phyloP scores from a whole-genome alignment of 2,113 vertebrate genomes.

The Crotalus tigris region DNA sequence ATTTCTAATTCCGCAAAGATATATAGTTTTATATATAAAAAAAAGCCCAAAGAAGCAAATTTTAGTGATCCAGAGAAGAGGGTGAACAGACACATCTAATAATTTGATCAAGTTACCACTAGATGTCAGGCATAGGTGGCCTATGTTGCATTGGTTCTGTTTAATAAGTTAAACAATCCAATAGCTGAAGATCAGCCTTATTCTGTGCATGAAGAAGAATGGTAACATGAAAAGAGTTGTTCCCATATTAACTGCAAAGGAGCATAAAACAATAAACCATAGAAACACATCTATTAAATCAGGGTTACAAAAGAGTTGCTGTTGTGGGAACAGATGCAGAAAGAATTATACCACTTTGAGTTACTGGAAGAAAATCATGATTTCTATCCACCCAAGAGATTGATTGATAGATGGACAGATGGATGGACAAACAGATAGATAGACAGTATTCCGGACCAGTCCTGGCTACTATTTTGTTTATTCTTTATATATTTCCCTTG shows the following conservation, averaged over 20 bases:
- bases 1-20: background rate
- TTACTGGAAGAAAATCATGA: background rate
- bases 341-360: background rate
- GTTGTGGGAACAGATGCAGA: background rate
- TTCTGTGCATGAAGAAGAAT: background rate
- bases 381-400: background rate
- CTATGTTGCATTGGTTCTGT: background rate
- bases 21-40: background rate
- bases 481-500: background rate
- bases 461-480: background rate
- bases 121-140: constrained; percentile 64
- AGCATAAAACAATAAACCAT: background rate
- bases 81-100: background rate
- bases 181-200: background rate
- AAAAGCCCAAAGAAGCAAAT: background rate
- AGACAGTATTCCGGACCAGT: background rate
- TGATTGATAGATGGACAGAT: background rate
- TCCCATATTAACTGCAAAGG: background rate
- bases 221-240: background rate
- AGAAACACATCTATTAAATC: background rate
- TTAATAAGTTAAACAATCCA: background rate
- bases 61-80: background rate
- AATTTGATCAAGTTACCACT: constrained; percentile 46
- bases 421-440: too few species aligned
- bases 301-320: background rate